Percentiles rank a stretch among this genome's conserved stretches.
These are phyloP conservation scores for Sarcophaga caerulescens DNA, from an alignment of 2,888 invertebrate species.

Conservation along the genomic window DNA sequence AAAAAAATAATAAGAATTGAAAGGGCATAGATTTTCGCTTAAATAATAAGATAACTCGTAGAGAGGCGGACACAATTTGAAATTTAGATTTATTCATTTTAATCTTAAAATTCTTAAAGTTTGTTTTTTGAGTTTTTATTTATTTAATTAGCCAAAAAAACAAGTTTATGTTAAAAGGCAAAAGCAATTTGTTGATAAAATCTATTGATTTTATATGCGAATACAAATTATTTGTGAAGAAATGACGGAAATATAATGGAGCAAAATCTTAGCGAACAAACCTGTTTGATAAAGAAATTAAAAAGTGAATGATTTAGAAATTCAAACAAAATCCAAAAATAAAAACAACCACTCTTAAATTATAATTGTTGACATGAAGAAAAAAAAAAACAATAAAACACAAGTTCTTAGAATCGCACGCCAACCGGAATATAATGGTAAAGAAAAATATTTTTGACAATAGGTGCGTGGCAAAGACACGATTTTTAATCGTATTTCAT, in stretches of 20 bases:
- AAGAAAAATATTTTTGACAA: not conserved
- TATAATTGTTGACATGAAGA: slow-evolving; percentile 16
- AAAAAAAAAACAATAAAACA: not conserved
- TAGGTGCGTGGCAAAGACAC: not conserved
- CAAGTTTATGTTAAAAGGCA: slow-evolving; percentile 29
- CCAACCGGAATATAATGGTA: slow-evolving; percentile 14
- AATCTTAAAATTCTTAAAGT: slow-evolving; percentile 25
- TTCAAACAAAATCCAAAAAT: slow-evolving; percentile 5
- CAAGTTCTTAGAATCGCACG: slow-evolving; percentile 44
- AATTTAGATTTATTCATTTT: slow-evolving; percentile 44
- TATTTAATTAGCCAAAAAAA: slow-evolving; percentile 50
- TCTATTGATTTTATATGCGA: too few relatives aligned
- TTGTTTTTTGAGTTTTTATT: slow-evolving; percentile 13
- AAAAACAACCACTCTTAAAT: slow-evolving; percentile 29
- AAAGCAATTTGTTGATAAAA: not conserved
- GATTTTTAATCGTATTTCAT: not conserved
- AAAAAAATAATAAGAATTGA: too few relatives aligned
- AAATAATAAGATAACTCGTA: too few relatives aligned
- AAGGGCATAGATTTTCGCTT: too few relatives aligned
- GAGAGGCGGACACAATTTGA: slow-evolving; percentile 73
- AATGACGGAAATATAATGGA: slow-evolving; percentile 25
- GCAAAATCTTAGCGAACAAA: slow-evolving; percentile 23
- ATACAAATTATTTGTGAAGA: not conserved
- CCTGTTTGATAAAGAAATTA: not conserved
- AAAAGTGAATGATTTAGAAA: slow-evolving; percentile 40